These are phyloP conservation scores for Zaprionus lineosus DNA, from an alignment of 2,888 invertebrate species.

Conservation along the genomic window DNA sequence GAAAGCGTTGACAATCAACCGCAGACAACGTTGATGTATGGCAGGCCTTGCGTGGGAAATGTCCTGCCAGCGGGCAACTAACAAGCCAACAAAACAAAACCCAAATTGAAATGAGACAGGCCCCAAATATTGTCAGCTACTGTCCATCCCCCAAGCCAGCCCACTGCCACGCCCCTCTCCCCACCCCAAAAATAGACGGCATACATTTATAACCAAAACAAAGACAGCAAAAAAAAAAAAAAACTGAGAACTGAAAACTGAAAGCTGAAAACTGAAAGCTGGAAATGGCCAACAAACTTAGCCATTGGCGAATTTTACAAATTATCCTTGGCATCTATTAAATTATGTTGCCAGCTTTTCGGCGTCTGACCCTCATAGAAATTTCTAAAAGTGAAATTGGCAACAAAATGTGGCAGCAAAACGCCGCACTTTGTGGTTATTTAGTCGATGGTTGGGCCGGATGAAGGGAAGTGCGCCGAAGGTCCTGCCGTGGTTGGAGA, in stretches of 20 bases:
- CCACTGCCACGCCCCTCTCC: slow-evolving; percentile 1
- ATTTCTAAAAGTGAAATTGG: slow-evolving; percentile 17
- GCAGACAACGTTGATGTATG: slow-evolving; percentile 44
- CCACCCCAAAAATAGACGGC: slow-evolving; percentile 13
- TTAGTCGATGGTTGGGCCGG: too few species aligned
- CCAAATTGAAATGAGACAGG: slow-evolving; percentile 65
- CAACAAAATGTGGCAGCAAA: slow-evolving; percentile 54
- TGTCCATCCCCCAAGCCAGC: slow-evolving; percentile 2
- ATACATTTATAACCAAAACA: slow-evolving; percentile 70
- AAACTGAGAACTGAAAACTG: slow-evolving; percentile 6
- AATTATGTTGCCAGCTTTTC: slow-evolving; percentile 60
- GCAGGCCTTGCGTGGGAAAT: slow-evolving; percentile 8
- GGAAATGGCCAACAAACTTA: slow-evolving; percentile 55
- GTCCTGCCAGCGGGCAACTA: slow-evolving; percentile 66
- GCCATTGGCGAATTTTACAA: slow-evolving; percentile 58
- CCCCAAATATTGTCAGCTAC: slow-evolving; percentile 46
- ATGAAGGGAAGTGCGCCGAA: background rate
- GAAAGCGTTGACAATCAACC: slow-evolving; percentile 59
- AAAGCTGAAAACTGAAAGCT: slow-evolving; percentile 9
- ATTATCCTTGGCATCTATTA: slow-evolving; percentile 70
- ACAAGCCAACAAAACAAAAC: slow-evolving; percentile 63
- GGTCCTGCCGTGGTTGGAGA: background rate
- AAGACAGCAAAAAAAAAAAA: slow-evolving; percentile 27
- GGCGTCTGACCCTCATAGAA: slow-evolving; percentile 8
- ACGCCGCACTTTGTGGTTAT: slow-evolving; percentile 38